These are phyloP conservation scores for Gerris lacustris DNA, from an alignment of 2,888 invertebrate species.

Conservation along the genomic window DNA sequence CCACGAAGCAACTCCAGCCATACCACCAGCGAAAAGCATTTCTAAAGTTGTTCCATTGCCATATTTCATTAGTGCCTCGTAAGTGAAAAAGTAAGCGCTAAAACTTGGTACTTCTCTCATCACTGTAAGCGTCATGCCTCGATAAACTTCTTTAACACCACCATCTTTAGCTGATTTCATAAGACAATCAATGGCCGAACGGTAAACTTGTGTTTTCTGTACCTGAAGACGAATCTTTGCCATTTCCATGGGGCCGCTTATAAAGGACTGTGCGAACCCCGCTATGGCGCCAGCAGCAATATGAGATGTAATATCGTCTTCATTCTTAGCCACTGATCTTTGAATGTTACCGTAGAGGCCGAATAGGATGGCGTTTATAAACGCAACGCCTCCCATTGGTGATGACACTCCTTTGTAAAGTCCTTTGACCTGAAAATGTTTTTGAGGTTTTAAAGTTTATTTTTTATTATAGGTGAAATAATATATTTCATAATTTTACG, in stretches of 20 bases:
- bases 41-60: conserved; percentile 43
- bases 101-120: conserved; percentile 72
- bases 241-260: conserved; percentile 81
- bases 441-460: too few relatives aligned
- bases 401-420: conserved; percentile 82
- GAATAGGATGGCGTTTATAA: conserved; percentile 86
- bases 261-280: conserved; percentile 70
- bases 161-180: conserved; percentile 44
- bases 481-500: too few relatives aligned
- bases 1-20: conserved; percentile 80
- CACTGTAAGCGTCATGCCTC: conserved; percentile 62
- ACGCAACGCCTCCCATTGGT: conserved; percentile 77
- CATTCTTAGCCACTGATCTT: conserved; percentile 44
- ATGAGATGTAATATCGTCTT: conserved; percentile 53
- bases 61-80: conserved; percentile 57
- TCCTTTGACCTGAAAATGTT: conserved; percentile 43
- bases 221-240: conserved; percentile 81
- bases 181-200: conserved; percentile 53
- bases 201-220: conserved; percentile 32
- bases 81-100: conserved; percentile 72
- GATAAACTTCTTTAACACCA: conserved; percentile 58
- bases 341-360: conserved; percentile 84
- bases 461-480: too few relatives aligned
- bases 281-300: conserved; percentile 66
- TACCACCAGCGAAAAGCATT: conserved; percentile 70